Evolutionary conservation across 1,140 invertebrate genomes (phyloP), one percentile per base, ranked within the genome.

Genomic region (Oreohelix idahoensis): DNA sequence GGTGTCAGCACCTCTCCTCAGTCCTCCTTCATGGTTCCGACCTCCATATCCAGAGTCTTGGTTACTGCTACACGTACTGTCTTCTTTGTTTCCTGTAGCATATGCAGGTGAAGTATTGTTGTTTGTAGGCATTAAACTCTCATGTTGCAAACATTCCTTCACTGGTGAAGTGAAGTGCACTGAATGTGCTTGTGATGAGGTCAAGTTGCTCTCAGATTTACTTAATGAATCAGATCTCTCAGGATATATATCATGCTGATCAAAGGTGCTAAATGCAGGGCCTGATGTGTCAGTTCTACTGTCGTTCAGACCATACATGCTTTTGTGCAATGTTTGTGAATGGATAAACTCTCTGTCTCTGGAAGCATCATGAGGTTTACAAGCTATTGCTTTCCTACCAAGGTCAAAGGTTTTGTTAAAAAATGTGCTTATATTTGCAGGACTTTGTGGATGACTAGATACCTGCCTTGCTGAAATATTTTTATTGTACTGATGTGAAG

Each of bases 41-140:
- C 90, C 90, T 79, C 89, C 91, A 80, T 92, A 92, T 4, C 91
- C 91, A 29, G 89, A 91, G 70, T 92, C 91, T 23, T 89, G 91
- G 79, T 92, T 92, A 81, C 91, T 92, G 83, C 91, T 90, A 49
- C 86, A 87, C 0, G 86, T 87, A n/a, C 88, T 90, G 76, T 91
- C 89, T 75, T 90, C 85, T 79, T 88, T 88, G 69, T 83, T 84
- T 49, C 45, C 77, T 13, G 58, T 35, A 20, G n/a, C 42, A 63
- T 74, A 74, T 13, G 17, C 38, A 69, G 81, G 81, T 4, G 81
- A 32, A 20, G 79, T 10, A 32, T n/a, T 45, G 38, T 26, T 42
- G 13, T 23, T 39, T 8, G 80, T 17, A 39, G 45, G 8, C 0
- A 79, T 10, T 10, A 53, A 17, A 42, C 2, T 74, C 26, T 77